These are phyloP conservation scores for Zingel zingel DNA, from an alignment of 2,113 vertebrate genomes.

Conservation along the genomic window DNA sequence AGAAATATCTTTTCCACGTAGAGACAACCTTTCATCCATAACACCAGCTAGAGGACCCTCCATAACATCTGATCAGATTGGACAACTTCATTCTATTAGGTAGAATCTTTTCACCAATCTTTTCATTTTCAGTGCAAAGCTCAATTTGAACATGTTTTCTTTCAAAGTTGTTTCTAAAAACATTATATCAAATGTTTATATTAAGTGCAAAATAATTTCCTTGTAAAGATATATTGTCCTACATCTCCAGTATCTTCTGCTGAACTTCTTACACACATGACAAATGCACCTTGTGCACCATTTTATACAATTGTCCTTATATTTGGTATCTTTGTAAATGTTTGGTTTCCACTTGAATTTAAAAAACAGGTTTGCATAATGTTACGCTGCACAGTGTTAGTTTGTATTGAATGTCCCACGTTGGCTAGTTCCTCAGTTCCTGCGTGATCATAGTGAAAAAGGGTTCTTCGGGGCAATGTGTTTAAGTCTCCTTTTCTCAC, in stretches of 20 bases:
- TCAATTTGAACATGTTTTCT: neutral
- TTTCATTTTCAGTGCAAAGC: neutral
- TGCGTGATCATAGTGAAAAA: neutral
- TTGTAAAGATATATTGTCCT: neutral
- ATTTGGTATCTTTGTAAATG: neutral
- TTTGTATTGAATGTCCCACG: neutral
- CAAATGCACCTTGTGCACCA: neutral
- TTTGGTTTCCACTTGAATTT: neutral
- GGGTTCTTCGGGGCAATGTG: neutral
- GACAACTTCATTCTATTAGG: neutral
- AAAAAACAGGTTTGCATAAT: neutral
- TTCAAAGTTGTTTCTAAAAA: neutral
- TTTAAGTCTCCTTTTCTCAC: neutral
- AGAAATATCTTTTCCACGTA: neutral
- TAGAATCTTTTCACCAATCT: no score
- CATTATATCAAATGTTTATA: neutral
- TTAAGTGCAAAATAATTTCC: no score
- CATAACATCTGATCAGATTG: neutral
- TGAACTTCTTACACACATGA: neutral
- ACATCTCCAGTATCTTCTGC: neutral
- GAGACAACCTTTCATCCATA: neutral
- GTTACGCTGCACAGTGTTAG: neutral
- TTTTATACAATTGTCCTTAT: neutral
- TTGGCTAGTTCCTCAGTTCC: neutral
- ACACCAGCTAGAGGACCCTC: neutral